Evolutionary conservation across 2,113 vertebrate species (phyloP).

Genomic region (Platanista minor): DNA sequence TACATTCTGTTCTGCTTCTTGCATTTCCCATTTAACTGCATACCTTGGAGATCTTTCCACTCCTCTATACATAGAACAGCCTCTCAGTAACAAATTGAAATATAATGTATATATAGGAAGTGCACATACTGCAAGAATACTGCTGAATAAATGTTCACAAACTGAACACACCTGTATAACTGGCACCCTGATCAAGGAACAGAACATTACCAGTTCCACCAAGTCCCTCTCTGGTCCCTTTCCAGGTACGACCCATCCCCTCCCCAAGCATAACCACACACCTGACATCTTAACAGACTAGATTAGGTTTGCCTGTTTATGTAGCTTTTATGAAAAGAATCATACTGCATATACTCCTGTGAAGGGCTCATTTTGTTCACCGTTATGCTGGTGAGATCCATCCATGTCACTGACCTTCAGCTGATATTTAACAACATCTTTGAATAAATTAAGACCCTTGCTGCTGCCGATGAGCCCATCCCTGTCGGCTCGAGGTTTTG

Average conservation of each 20-base stretch:
- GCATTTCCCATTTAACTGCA: background rate
- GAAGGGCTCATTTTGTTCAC: background rate
- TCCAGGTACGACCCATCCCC: background rate
- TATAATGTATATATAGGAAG: background rate
- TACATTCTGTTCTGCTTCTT: background rate
- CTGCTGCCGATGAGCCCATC: background rate
- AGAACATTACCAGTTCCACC: background rate
- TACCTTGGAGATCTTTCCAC: background rate
- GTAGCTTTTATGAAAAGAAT: conserved; percentile 1
- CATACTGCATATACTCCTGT: background rate
- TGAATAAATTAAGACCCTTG: background rate
- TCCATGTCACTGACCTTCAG: background rate
- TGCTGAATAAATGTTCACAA: background rate
- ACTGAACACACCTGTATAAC: background rate
- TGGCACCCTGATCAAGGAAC: background rate
- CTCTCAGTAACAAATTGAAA: background rate
- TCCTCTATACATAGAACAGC: background rate
- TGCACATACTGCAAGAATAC: background rate
- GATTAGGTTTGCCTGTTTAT: background rate
- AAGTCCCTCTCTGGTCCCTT: background rate
- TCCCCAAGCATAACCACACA: background rate
- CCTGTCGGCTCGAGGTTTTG: background rate
- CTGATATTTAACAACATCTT: background rate
- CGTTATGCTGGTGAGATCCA: background rate
- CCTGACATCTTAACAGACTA: background rate